These are phyloP conservation scores for Drosophila infuscata DNA, from an alignment of 2,888 invertebrate genomes.

Conservation along the genomic window DNA sequence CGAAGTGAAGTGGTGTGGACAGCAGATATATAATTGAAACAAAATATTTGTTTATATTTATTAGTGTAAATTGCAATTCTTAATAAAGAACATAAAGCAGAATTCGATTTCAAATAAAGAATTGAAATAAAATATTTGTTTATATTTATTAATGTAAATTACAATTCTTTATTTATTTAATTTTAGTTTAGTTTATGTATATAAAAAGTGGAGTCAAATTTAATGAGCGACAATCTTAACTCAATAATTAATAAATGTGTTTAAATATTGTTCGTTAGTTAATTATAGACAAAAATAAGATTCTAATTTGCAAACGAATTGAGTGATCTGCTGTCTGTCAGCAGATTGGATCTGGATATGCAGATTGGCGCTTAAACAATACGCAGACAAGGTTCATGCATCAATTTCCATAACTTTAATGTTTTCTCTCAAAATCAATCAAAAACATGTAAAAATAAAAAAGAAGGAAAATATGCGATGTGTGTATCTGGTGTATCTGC, in stretches of 20 bases:
- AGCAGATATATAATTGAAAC: not conserved
- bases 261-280: not conserved
- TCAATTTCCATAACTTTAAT: not conserved
- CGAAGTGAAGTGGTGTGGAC: not conserved
- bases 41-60: not conserved
- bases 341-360: not conserved
- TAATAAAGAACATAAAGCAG: no score
- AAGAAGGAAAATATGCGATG: not conserved
- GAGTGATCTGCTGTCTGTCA: not conserved
- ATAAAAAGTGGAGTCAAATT: not conserved
- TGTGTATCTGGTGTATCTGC: slow-evolving; percentile 3
- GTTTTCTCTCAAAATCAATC: not conserved
- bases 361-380: not conserved
- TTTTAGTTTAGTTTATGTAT: not conserved
- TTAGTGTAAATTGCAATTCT: not conserved
- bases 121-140: not conserved
- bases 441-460: not conserved
- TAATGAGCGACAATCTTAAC: not conserved
- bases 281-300: not conserved
- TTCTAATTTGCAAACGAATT: not conserved
- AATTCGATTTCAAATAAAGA: not conserved
- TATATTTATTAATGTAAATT: not conserved
- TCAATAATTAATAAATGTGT: not conserved
- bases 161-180: not conserved
- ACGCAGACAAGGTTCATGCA: not conserved